phyloP scores from a whole-genome alignment of 2,888 invertebrate genomes.

The Chrysina gloriosa region DNA sequence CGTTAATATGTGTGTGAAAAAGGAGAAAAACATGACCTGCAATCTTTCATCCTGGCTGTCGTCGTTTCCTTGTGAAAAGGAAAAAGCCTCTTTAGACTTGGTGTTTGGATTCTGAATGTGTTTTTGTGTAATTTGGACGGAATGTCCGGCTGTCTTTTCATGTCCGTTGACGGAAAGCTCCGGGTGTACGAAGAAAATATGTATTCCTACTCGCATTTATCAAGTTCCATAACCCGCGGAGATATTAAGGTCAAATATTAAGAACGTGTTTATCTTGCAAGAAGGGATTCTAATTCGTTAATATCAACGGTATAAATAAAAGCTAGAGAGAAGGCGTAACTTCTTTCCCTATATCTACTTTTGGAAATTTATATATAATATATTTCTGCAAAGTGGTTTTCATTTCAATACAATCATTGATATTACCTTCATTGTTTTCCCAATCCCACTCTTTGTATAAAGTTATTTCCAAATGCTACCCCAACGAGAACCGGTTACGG shows the following conservation, averaged over 20 bases:
- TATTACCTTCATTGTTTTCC: too few relatives aligned
- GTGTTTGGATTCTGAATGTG: slow-evolving; percentile 9
- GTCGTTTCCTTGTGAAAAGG: background rate
- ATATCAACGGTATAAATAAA: too few relatives aligned
- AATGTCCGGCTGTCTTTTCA: slow-evolving; percentile 1
- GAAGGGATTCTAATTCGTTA: too few relatives aligned
- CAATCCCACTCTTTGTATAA: too few relatives aligned
- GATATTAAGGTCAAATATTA: background rate
- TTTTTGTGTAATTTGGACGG: background rate
- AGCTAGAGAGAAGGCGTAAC: too few relatives aligned
- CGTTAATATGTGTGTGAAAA: slow-evolving; percentile 13
- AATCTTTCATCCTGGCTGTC: slow-evolving; percentile 9
- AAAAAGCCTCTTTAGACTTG: background rate
- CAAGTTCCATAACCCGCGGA: background rate
- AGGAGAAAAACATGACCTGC: background rate
- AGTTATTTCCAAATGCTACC: too few relatives aligned
- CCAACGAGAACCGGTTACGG: too few relatives aligned
- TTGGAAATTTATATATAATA: too few relatives aligned
- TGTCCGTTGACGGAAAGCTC: background rate
- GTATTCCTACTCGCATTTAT: background rate
- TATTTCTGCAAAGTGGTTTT: too few relatives aligned
- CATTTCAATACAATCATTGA: too few relatives aligned
- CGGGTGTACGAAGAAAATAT: background rate
- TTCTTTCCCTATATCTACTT: too few relatives aligned
- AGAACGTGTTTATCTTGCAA: background rate